Base-by-base conservation (phyloP, 2,888 invertebrate species). In the Epirrita christyi region DNA sequence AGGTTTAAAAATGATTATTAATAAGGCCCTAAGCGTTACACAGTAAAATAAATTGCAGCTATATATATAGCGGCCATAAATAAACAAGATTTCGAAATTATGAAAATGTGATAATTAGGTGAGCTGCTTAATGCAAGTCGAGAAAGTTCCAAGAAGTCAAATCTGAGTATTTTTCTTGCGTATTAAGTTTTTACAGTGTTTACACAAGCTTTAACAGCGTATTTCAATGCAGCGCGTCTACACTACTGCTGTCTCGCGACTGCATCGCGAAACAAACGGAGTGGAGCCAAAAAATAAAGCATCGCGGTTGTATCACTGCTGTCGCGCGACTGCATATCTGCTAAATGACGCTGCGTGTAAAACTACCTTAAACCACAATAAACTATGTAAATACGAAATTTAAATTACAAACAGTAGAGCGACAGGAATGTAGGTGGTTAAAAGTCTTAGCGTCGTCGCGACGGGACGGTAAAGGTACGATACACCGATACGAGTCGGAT, bases 381-480 rank as follows among this genome's bases (percentile, higher is more conserved):
- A 85, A 85, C 82, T 86, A 88, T 86, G 85, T 80, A 80, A 86
- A 87, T 87, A 78, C 75, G 66, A 78, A 83, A 86, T 88, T 86
- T 85, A 86, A 87, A 86, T 86, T 83, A 86, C 84, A 81, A 85
- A 85, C 80, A 75, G 75, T 73, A 59, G 65, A 73, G 73, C 67
- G 73, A 73, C 74, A 72, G 71, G 64, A 71, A 68, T 67, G 64
- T 43, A 49, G 43, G 27, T 48, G 41, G 29, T 15, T 43, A 38
- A 9, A 42, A n/a, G 37, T 28, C 13, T 44, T 55, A 47, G 47
- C n/a, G 27, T 36, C 15, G 10, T 2, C 4, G 10, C 8, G 4
- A 15, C 53, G 53, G 6, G 37, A 53, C 40, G 41, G 49, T 14
- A 29, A 41, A 42, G 46, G 13, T 1, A 6, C 37, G 34, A n/a